Conservation (phyloP, 2,888 invertebrate species). For the Frankliniella fusca region DNA sequence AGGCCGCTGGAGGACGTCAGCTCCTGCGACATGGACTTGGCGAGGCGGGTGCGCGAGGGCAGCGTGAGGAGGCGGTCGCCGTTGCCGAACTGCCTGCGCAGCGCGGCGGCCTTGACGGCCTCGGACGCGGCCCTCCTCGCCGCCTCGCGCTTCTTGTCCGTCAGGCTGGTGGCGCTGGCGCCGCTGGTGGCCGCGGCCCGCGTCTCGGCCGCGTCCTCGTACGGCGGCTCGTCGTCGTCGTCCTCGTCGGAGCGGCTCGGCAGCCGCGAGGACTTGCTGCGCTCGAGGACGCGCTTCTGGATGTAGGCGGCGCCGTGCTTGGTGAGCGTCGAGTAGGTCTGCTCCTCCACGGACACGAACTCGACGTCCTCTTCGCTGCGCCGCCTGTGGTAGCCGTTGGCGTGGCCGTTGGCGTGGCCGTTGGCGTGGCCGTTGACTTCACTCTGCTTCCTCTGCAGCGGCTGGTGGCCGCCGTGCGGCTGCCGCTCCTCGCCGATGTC, state of each 20-base stretch:
- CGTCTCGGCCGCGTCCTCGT: background rate
- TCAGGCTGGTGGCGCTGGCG: background rate
- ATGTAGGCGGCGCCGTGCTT: constrained; percentile 12
- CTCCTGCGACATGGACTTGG: constrained; percentile 23
- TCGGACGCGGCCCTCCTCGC: background rate
- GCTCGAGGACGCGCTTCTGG: constrained; percentile 17
- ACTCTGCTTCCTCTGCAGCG: constrained; percentile 25
- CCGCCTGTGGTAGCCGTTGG: background rate
- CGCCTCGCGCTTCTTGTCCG: constrained; percentile 23
- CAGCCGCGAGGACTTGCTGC: constrained; percentile 3
- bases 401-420: background rate
- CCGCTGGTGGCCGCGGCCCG: background rate
- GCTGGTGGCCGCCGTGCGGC: constrained; percentile 31
- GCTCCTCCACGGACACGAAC: constrained; percentile 19
- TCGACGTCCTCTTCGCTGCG: background rate
- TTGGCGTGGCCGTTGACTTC: background rate
- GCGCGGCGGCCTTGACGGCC: constrained; percentile 32
- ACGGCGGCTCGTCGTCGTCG: constrained; percentile 16
- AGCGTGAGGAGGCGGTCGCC: constrained; percentile 13
- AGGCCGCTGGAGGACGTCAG: background rate
- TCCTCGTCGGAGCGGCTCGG: constrained; percentile 7
- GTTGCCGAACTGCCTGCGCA: constrained; percentile 21
- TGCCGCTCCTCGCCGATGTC: constrained; percentile 47
- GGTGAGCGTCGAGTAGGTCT: constrained; percentile 11
- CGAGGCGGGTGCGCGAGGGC: constrained; percentile 24